Evolutionary conservation across 1,140 invertebrate species (phyloP), one percentile per base, ranked within the genome.

Genomic region (Drosophila pandora): DNA sequence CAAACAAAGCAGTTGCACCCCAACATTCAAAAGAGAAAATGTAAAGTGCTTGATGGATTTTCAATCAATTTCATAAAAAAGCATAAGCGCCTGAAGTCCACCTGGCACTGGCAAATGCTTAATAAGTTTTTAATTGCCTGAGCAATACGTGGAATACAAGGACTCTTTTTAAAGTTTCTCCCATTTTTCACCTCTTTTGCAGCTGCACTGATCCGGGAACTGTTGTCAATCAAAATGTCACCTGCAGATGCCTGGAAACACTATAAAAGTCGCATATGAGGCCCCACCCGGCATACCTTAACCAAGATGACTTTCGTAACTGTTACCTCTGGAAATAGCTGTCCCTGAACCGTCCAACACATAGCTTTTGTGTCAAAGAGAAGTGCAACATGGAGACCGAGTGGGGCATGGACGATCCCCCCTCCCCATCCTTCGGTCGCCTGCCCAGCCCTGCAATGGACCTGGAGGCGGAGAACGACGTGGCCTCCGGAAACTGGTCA

Each of bases 401-500:
- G 9, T 65, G 47, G 59, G 48, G 32, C 17, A 59, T 70, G 57
- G 74, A 69, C 39, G 73, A 70, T 9, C 32, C 17, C 3, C 22
- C 54, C 3, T 25, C 54, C 12, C 23, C 67, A 12, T 28, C 49
- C n/a, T 34, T 47, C 1, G 57, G 12, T n/a, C 59, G 70, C 22
- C 60, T 74, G 70, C 32, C 56, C 17, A 32, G 12, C 13, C 2
- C 45, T 10, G 8, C 64, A 2, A 41, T 41, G 37, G 76, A 76
- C 0, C 25, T 65, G 34, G 75, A 63, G 8, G 6, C 53, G 2
- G 49, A 57, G 2, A 83, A 53, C 8, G 84, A 79, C 1, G 43
- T 32, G 23, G 45, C 53, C 5, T 45, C 52, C 3, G 55, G 63
- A 39, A 76, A 77, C n/a, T 79, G 70, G 79, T 67, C 83, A 0